phyloP scores from a whole-genome alignment of 2,888 invertebrate species.

The Camponotus fellah region DNA sequence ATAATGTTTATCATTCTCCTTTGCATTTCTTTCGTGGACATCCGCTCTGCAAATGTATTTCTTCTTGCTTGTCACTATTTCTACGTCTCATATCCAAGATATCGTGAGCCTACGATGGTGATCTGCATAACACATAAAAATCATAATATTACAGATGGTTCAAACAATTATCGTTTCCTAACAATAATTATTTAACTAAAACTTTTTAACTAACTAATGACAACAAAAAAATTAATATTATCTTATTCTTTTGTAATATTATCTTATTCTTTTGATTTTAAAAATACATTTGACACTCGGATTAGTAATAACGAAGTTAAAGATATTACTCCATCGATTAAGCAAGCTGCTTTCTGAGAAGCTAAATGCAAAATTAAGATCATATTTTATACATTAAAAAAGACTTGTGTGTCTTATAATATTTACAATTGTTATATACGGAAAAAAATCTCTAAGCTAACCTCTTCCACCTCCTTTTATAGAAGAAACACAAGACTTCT shows the following conservation, averaged over 20 bases:
- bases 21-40: slow-evolving; percentile 69
- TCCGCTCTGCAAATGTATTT: slow-evolving; percentile 55
- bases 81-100: slow-evolving; percentile 71
- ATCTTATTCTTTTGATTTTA: background rate
- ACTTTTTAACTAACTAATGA: background rate
- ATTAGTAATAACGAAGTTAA: background rate
- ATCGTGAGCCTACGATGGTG: slow-evolving; percentile 34
- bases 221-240: too few species aligned
- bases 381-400: background rate
- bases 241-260: background rate
- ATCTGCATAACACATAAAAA: slow-evolving; percentile 61
- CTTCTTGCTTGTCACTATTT: slow-evolving; percentile 46
- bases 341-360: background rate
- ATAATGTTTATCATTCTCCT: slow-evolving; percentile 67
- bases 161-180: background rate
- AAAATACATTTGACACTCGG: background rate
- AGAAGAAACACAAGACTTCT: background rate
- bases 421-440: background rate
- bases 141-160: background rate
- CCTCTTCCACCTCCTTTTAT: background rate
- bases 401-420: background rate
- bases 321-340: background rate
- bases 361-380: background rate
- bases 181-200: too few species aligned
- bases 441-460: background rate